A percentile compares a stretch with the other conserved stretches of the same genome.
phyloP scores from a whole-genome alignment of 2,888 invertebrate genomes.

The Atherix ibis region DNA sequence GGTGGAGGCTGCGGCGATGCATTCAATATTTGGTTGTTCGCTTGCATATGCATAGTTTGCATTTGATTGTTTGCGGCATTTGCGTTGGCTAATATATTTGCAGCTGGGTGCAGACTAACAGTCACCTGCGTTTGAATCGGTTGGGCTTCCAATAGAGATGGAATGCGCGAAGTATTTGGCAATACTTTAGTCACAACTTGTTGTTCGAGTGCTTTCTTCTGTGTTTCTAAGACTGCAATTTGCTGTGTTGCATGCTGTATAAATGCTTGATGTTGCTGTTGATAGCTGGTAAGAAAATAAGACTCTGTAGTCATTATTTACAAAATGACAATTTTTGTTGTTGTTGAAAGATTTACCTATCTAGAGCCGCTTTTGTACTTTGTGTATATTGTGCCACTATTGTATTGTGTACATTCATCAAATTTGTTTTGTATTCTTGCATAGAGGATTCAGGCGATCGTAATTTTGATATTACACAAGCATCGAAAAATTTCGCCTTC shows the following conservation, averaged over 20 bases:
- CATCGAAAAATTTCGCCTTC: constrained; percentile 77
- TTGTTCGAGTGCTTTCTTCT: constrained; percentile 45
- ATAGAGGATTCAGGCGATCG: constrained; percentile 77
- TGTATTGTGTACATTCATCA: constrained; percentile 64
- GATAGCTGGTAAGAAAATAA: constrained; percentile 42
- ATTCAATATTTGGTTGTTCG: constrained; percentile 5
- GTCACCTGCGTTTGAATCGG: no score
- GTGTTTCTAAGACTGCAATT: constrained; percentile 69
- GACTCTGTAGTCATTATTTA: no score
- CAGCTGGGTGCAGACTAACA: no score
- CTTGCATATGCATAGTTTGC: constrained; percentile 11
- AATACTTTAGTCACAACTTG: constrained; percentile 21
- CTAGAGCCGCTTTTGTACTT: constrained; percentile 69
- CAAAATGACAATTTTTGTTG: constrained; percentile 1
- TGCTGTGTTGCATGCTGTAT: constrained; percentile 81
- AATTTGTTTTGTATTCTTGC: constrained; percentile 72
- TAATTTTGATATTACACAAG: constrained; percentile 68
- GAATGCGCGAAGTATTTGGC: constrained; percentile 18
- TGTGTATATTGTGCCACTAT: constrained; percentile 61
- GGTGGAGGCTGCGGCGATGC: constrained; percentile 16
- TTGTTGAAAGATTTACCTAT: no score
- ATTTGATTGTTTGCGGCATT: constrained; percentile 7
- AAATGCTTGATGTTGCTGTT: constrained; percentile 91
- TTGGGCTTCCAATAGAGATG: constrained; percentile 18
- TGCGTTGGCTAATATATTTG: background rate